Evolutionary conservation across 2,797 vertebrate genomes (phyloP).

Genomic region (Schizopygopsis malacanthus): DNA sequence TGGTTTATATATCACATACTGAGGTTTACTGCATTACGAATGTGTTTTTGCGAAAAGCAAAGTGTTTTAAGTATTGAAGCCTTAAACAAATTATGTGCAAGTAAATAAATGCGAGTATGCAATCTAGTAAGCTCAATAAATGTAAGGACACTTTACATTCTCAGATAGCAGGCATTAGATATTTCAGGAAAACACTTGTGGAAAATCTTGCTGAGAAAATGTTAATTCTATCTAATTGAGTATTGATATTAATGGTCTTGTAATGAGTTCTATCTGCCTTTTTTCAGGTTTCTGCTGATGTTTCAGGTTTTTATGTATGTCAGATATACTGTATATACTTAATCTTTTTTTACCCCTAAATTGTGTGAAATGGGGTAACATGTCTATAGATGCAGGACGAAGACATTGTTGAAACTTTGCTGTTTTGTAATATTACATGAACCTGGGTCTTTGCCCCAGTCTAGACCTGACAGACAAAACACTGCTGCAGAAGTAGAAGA

Average conservation of each 20-base stretch:
- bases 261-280: not conserved
- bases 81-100: not conserved
- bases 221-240: not conserved
- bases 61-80: not conserved
- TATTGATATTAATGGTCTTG: not conserved
- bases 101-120: not conserved
- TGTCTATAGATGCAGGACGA: not conserved
- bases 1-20: not conserved
- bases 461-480: not conserved
- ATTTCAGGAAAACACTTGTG: not conserved
- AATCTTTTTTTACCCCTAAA: conserved; percentile 4
- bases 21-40: conserved; percentile 8
- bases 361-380: not conserved
- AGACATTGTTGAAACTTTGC: not conserved
- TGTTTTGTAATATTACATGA: not conserved
- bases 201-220: not conserved
- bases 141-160: not conserved
- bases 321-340: not conserved
- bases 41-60: not conserved
- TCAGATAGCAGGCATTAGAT: not conserved
- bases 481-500: not conserved
- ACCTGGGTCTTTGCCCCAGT: not conserved
- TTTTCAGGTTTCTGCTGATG: not conserved
- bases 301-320: conserved; percentile 15
- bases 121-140: not conserved